Base-by-base conservation (phyloP, 2,113 vertebrate species). In the Origma solitaria region DNA sequence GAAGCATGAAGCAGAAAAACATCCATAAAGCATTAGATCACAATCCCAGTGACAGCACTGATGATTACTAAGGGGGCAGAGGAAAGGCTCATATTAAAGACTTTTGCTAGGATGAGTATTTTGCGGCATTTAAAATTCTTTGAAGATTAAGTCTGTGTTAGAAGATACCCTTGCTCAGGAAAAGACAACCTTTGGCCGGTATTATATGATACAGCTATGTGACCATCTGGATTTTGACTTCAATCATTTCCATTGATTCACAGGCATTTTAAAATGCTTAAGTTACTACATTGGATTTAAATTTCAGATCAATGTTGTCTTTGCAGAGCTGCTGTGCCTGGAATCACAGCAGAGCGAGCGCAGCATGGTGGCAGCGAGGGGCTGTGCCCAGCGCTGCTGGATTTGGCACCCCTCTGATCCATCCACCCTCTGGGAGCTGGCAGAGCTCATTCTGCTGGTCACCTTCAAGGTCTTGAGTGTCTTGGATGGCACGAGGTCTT, bases 191-290 rank as follows among this genome's bases (percentile, higher is more conserved):
- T 91, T 76, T 88, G 89, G 85, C 83, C n/a, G 4, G 92, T 85
- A 96, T 95, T 96, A 92, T 82, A 80, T 37, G 66, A 62, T 89
- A 87, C 84, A 95, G 87, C 80, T 44, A 37, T 3, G 25, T 90
- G 93, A 68, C 96, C 95, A 87, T 95, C 96, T 89, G 94, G 89
- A 96, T 97, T 97, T 96, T 76, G 42, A 93, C 97, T 97, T 97
- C 96, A 97, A 95, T 96, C 92, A 96, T 95, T 95, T 62, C 57
- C 96, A 97, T 95, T 97, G 96, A 97, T 97, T 96, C 44, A 7
- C 82, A 92, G 85, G 79, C 92, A 94, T 96, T 96, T 95, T 70
- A 40, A 97, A 97, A 98, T 88, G 94, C 94, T 97, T 95, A 97
- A 97, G 95, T 96, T 94, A 88, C 93, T 94, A 92, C 28, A 80